Percentiles rank a stretch among this genome's conserved stretches.
phyloP scores from a whole-genome alignment of 2,888 invertebrate genomes.

The Boloria euphrosyne region DNA sequence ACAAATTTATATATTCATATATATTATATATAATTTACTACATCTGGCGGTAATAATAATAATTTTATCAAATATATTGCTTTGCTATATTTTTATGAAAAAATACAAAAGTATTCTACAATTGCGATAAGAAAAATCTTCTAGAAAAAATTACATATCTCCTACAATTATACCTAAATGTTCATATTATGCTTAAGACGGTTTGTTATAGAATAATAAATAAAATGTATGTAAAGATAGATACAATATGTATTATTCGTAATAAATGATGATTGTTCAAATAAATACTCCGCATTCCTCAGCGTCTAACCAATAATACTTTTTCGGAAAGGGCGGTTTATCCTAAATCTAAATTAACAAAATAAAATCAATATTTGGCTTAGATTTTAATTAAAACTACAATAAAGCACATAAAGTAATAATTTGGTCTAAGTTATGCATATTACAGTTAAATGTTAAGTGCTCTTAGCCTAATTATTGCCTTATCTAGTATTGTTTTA shows the following conservation, averaged over 20 bases:
- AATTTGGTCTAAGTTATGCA: slow-evolving; percentile 82
- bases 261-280: slow-evolving; percentile 46
- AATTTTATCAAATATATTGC: slow-evolving; percentile 74
- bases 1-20: slow-evolving; percentile 77
- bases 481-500: slow-evolving; percentile 72
- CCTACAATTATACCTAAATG: slow-evolving; percentile 58
- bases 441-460: slow-evolving; percentile 74
- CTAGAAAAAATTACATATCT: slow-evolving; percentile 76
- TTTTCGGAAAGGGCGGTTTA: slow-evolving; percentile 69
- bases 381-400: slow-evolving; percentile 80
- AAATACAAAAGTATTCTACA: slow-evolving; percentile 79
- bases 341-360: slow-evolving; percentile 70
- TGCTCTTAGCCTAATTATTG: slow-evolving; percentile 78
- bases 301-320: slow-evolving; percentile 73
- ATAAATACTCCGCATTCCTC: slow-evolving; percentile 74
- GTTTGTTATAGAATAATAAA: slow-evolving; percentile 57
- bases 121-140: slow-evolving; percentile 70
- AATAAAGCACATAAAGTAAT: slow-evolving; percentile 80
- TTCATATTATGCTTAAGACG: slow-evolving; percentile 76
- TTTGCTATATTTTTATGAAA: slow-evolving; percentile 71
- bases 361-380: slow-evolving; percentile 82
- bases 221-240: slow-evolving; percentile 52
- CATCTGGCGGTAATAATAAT: slow-evolving; percentile 63
- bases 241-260: slow-evolving; percentile 23
- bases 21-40: slow-evolving; percentile 60